Percentiles rank a stretch among this genome's conserved stretches.
phyloP scores from a whole-genome alignment of 2,113 vertebrate species.

The Prunella fulvescens region DNA sequence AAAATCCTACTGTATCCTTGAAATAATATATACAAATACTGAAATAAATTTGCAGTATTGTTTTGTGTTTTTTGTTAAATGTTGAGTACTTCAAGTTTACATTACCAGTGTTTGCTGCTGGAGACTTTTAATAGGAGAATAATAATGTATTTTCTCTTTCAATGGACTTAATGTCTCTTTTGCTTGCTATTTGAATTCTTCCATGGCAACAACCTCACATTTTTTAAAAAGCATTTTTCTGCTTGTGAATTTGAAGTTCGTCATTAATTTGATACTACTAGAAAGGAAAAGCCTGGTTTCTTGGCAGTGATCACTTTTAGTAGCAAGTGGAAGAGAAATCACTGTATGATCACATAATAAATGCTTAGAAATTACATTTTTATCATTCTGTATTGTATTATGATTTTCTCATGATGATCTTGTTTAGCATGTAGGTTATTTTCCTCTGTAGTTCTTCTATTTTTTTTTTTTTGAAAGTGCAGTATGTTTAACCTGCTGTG shows the following conservation, averaged over 20 bases:
- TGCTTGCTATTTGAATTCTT: neutral
- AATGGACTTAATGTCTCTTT: neutral
- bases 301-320: neutral
- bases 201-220: neutral
- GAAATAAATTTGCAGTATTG: neutral
- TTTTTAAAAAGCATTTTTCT: neutral
- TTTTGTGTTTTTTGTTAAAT: neutral
- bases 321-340: neutral
- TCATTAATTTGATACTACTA: neutral
- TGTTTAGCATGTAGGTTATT: neutral
- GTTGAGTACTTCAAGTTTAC: neutral
- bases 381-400: neutral
- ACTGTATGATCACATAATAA: neutral
- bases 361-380: neutral
- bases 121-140: neutral
- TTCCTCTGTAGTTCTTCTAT: neutral
- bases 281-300: neutral
- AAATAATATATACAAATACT: neutral
- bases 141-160: neutral
- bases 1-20: neutral
- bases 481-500: neutral
- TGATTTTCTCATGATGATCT: neutral
- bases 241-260: neutral
- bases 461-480: neutral
- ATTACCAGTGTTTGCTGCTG: neutral